These are phyloP conservation scores for Periphyllus acericola DNA, from an alignment of 2,888 invertebrate species.

Conservation along the genomic window DNA sequence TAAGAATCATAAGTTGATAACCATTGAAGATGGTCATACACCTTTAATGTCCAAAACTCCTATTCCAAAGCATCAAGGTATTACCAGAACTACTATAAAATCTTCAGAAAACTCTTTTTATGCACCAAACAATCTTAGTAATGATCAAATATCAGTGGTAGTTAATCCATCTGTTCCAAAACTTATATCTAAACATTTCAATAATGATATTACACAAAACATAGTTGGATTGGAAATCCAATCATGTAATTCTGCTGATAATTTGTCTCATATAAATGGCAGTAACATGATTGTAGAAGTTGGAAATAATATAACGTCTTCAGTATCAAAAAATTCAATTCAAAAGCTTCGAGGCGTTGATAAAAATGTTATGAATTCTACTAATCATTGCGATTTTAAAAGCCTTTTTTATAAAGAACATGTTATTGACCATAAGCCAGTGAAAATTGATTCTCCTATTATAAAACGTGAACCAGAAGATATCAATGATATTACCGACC, in stretches of 20 bases:
- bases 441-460: too few species aligned
- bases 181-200: background rate
- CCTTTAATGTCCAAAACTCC: background rate
- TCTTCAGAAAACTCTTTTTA: background rate
- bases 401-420: too few species aligned
- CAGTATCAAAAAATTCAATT: background rate
- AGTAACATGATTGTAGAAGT: background rate
- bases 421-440: too few species aligned
- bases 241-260: background rate
- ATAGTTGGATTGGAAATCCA: background rate
- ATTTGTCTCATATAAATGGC: background rate
- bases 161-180: background rate
- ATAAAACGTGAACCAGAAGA: too few species aligned
- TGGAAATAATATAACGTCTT: background rate
- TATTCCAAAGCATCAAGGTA: background rate
- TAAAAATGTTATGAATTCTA: too few species aligned
- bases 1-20: background rate
- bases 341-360: background rate
- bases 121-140: background rate
- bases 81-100: background rate
- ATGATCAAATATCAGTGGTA: background rate
- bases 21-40: background rate
- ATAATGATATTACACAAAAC: background rate
- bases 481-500: too few species aligned
- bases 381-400: too few species aligned